phyloP scores from a whole-genome alignment of 1,140 invertebrate genomes.

The Brachionus calyciflorus region DNA sequence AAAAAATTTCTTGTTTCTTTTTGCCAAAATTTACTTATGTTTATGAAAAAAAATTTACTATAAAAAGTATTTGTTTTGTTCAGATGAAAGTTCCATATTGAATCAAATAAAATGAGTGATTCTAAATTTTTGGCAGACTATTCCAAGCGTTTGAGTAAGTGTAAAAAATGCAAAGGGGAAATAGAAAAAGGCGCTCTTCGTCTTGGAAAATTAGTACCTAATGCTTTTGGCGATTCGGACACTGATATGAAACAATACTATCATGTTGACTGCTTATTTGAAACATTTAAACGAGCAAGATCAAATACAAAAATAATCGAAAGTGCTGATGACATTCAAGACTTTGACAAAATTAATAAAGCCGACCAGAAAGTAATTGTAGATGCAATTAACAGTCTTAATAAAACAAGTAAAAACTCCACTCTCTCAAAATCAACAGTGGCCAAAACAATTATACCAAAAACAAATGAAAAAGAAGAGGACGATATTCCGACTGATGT shows the following conservation, averaged over 20 bases:
- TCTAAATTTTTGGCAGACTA: slow-evolving; percentile 28
- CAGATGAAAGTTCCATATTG: too few species aligned
- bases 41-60: too few species aligned
- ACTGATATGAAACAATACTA: slow-evolving; percentile 82
- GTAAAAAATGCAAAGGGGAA: slow-evolving; percentile 79
- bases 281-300: slow-evolving; percentile 72
- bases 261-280: slow-evolving; percentile 76
- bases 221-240: slow-evolving; percentile 70
- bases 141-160: slow-evolving; percentile 55
- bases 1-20: too few species aligned
- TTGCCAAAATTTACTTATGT: too few species aligned
- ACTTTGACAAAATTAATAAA: slow-evolving; percentile 68
- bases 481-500: background rate
- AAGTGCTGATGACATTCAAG: slow-evolving; percentile 72
- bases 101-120: slow-evolving; percentile 35
- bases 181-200: slow-evolving; percentile 71
- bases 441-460: background rate
- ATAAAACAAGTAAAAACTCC: slow-evolving; percentile 55
- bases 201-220: slow-evolving; percentile 71
- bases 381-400: slow-evolving; percentile 55
- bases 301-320: slow-evolving; percentile 78
- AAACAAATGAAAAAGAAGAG: background rate
- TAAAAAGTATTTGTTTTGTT: too few species aligned
- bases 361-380: slow-evolving; percentile 70
- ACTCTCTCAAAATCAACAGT: too few species aligned